These are phyloP conservation scores for Ramazzottius varieornatus DNA, from an alignment of 2,888 invertebrate genomes.

Conservation along the genomic window DNA sequence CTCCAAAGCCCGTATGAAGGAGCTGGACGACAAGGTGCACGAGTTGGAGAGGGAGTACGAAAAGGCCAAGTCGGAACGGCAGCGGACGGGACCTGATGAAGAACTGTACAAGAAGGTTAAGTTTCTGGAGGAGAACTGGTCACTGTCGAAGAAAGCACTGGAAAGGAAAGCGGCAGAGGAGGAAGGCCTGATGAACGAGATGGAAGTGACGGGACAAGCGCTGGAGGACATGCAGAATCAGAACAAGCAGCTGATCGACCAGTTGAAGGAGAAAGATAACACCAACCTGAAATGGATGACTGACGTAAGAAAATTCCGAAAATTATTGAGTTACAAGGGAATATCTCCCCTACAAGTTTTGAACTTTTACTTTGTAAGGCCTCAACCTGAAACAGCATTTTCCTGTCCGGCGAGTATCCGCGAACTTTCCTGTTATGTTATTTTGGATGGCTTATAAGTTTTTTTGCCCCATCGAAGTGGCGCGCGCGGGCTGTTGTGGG, in stretches of 20 bases:
- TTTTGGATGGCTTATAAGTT: too few species aligned
- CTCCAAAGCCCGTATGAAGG: slow-evolving; percentile 35
- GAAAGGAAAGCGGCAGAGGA: slow-evolving; percentile 35
- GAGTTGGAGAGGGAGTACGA: slow-evolving; percentile 51
- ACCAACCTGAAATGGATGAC: slow-evolving; percentile 97
- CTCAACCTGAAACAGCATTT: too few species aligned
- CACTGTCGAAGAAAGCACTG: not conserved
- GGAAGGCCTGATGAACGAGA: slow-evolving; percentile 81
- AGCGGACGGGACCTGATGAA: not conserved
- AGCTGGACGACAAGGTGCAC: slow-evolving; percentile 71
- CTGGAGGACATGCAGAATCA: slow-evolving; percentile 99
- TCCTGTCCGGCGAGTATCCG: too few species aligned
- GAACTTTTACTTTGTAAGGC: too few species aligned
- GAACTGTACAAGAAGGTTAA: not conserved
- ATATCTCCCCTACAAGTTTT: too few species aligned
- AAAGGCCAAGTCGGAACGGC: not conserved
- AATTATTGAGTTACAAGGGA: not conserved
- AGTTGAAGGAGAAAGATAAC: slow-evolving; percentile 65
- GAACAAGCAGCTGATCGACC: slow-evolving; percentile 75
- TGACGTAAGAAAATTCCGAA: slow-evolving; percentile 28
- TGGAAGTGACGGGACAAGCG: slow-evolving; percentile 96
- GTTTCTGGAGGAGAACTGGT: not conserved
- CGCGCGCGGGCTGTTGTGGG: too few species aligned
- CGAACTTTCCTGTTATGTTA: too few species aligned
- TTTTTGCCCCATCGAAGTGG: too few species aligned